Evolutionary conservation across 1,140 invertebrate species (phyloP).

Genomic region (Aphaenogaster ashmeadi): DNA sequence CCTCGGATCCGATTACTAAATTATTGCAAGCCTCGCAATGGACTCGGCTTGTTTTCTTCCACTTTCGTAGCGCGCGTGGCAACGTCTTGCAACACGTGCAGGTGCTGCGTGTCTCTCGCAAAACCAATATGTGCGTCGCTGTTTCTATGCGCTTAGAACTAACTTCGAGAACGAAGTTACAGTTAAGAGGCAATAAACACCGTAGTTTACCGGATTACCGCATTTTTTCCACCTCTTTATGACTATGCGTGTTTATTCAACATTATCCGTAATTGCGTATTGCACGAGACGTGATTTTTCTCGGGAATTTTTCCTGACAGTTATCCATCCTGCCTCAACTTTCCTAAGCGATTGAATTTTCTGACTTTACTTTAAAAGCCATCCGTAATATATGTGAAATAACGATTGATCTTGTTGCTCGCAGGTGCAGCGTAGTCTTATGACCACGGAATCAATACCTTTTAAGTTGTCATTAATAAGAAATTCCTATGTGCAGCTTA

Average conservation of each 20-base stretch:
- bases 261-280: conserved; percentile 12
- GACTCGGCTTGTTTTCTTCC: not conserved
- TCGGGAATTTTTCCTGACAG: conserved; percentile 9
- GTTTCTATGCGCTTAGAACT: conserved; percentile 26
- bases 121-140: conserved; percentile 2
- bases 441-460: not conserved
- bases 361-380: conserved; percentile 3
- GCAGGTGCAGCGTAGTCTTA: not conserved
- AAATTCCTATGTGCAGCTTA: not conserved
- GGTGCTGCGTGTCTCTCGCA: not conserved
- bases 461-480: conserved; percentile 8
- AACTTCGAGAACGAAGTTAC: not conserved
- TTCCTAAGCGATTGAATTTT: conserved; percentile 16
- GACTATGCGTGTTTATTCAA: not conserved
- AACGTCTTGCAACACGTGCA: conserved; percentile 28
- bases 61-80: not conserved
- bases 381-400: not conserved
- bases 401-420: conserved; percentile 3
- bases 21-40: conserved; percentile 36
- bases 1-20: conserved; percentile 49
- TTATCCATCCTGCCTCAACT: not conserved
- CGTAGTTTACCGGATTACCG: not conserved
- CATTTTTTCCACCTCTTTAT: not conserved
- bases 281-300: conserved; percentile 9
- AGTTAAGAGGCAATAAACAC: conserved; percentile 39